Evolutionary conservation across 2,888 invertebrate species (phyloP).

Genomic region (Anorthoa munda): DNA sequence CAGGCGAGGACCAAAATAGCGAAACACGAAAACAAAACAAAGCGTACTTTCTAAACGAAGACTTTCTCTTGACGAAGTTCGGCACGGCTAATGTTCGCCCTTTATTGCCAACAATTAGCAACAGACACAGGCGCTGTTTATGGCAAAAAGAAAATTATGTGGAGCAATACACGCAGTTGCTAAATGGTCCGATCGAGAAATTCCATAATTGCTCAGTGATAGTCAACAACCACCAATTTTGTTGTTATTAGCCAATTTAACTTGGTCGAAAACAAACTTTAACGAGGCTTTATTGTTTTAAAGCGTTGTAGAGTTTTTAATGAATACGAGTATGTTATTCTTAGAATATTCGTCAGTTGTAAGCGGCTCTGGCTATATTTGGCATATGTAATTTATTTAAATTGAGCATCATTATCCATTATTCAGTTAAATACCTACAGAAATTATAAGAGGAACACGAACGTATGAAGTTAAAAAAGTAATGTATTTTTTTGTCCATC

Average conservation of each 20-base stretch:
- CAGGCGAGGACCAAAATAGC: slow-evolving; percentile 76
- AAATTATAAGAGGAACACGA: slow-evolving; percentile 12
- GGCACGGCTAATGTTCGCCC: slow-evolving; percentile 79
- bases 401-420: slow-evolving; percentile 17
- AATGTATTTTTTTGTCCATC: slow-evolving; percentile 46
- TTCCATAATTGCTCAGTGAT: slow-evolving; percentile 55
- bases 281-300: slow-evolving; percentile 42
- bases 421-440: slow-evolving; percentile 6
- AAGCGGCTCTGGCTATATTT: neutral
- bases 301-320: slow-evolving; percentile 17
- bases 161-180: slow-evolving; percentile 50
- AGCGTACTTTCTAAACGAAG: slow-evolving; percentile 84
- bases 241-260: slow-evolving; percentile 44
- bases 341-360: neutral
- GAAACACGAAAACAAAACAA: slow-evolving; percentile 83
- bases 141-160: slow-evolving; percentile 66
- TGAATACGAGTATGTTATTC: slow-evolving; percentile 4
- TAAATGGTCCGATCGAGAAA: slow-evolving; percentile 53
- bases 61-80: slow-evolving; percentile 84
- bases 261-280: slow-evolving; percentile 31
- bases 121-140: slow-evolving; percentile 70
- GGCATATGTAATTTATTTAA: slow-evolving; percentile 25
- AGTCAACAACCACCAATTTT: slow-evolving; percentile 39
- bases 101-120: slow-evolving; percentile 80
- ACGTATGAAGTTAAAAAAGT: slow-evolving; percentile 21